phyloP scores from a whole-genome alignment of 2,888 invertebrate genomes.

The Cryptophagus acutangulus region DNA sequence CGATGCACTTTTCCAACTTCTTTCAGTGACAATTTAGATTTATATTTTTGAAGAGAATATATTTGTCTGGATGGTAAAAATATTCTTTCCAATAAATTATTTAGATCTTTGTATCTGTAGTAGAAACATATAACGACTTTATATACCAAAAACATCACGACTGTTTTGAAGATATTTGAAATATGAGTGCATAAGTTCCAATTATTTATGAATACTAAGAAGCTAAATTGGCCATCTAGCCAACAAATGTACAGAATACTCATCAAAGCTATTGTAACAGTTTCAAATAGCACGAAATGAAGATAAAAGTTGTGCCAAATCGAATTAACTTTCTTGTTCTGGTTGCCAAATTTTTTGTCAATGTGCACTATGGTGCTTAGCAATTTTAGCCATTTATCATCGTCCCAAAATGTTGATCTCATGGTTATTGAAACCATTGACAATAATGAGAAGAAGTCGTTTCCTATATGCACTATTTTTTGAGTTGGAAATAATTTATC shows the following conservation, averaged over 20 bases:
- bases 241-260: background rate
- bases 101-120: background rate
- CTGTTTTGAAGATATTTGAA: too few relatives aligned
- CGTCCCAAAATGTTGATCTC: background rate
- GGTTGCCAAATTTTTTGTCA: background rate
- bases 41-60: background rate
- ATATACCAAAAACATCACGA: background rate
- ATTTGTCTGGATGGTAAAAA: background rate
- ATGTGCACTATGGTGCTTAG: background rate
- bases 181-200: too few relatives aligned
- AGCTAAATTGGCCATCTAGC: background rate
- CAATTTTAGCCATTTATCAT: conserved; percentile 1
- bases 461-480: background rate
- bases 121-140: background rate
- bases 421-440: background rate
- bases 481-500: too few relatives aligned
- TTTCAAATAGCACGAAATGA: too few relatives aligned
- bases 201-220: too few relatives aligned
- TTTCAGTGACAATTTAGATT: background rate
- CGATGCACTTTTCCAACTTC: background rate
- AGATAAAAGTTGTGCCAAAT: too few relatives aligned
- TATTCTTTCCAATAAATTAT: background rate
- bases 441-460: background rate
- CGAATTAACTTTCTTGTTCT: background rate
- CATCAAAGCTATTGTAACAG: too few relatives aligned